A percentile compares a stretch with the other conserved stretches of the same genome.
Conservation (phyloP, 2,797 vertebrate genomes). For the Acanthis flammea region DNA sequence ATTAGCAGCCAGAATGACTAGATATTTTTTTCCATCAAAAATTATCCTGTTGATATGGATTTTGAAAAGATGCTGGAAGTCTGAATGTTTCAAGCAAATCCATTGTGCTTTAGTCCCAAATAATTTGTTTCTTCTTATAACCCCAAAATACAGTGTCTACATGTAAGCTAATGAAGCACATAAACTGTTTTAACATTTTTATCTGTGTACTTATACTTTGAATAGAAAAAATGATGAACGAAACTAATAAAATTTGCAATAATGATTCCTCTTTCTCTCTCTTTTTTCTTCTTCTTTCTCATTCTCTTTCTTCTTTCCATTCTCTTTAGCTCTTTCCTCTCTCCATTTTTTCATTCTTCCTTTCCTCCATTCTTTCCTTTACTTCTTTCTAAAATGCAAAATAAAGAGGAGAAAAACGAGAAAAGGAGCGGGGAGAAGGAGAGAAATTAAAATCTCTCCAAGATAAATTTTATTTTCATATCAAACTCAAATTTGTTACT, state of each 20-base stretch:
- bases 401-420: not conserved
- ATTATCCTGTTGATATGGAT: not conserved
- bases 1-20: not conserved
- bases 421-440: not conserved
- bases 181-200: not conserved
- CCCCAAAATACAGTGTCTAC: not conserved
- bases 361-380: not conserved
- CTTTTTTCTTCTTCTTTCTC: not conserved
- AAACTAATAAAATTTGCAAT: not conserved
- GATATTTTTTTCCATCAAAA: not conserved
- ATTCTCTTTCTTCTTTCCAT: not conserved
- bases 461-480: not conserved
- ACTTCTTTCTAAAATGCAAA: not conserved
- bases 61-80: not conserved
- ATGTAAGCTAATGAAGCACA: not conserved
- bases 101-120: not conserved
- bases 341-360: not conserved
- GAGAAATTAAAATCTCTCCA: not conserved
- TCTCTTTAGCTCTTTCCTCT: rapidly evolving
- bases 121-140: not conserved
- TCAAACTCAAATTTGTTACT: not conserved
- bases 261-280: not conserved
- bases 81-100: not conserved
- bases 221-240: not conserved
- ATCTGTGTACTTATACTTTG: not conserved